These are phyloP conservation scores for Smittia aterrima DNA, from an alignment of 2,888 invertebrate species.

Conservation along the genomic window DNA sequence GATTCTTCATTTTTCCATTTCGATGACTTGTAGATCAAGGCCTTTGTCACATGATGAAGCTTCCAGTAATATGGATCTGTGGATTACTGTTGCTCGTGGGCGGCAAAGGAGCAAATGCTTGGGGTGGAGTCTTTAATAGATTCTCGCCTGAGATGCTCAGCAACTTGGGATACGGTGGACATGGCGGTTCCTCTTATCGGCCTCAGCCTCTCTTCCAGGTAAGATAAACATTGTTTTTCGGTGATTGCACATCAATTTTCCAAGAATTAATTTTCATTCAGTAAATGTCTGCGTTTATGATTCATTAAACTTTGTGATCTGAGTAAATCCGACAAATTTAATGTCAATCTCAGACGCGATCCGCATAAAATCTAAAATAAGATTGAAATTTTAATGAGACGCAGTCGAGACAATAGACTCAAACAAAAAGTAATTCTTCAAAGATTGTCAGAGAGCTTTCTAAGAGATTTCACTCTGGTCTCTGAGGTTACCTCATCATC, in stretches of 20 bases:
- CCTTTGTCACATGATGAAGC: constrained; percentile 46
- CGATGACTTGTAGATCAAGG: background rate
- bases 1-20: background rate
- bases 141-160: constrained; percentile 84
- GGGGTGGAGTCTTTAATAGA: constrained; percentile 82
- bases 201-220: constrained; percentile 57
- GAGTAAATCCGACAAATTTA: no score
- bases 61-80: constrained; percentile 47
- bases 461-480: no score
- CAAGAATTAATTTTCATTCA: background rate
- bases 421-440: no score
- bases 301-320: no score
- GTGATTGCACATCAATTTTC: background rate
- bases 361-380: no score
- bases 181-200: constrained; percentile 55
- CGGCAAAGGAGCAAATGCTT: constrained; percentile 58
- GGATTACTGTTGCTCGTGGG: constrained; percentile 46
- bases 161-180: constrained; percentile 74
- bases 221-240: constrained; percentile 44
- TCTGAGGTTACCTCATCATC: no score
- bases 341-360: no score
- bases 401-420: no score
- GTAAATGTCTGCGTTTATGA: no score
- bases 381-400: no score
- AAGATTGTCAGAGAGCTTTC: no score